These are phyloP conservation scores for Hydrochoerus hydrochaeris DNA, from an alignment of 2,113 vertebrate species.

Conservation along the genomic window DNA sequence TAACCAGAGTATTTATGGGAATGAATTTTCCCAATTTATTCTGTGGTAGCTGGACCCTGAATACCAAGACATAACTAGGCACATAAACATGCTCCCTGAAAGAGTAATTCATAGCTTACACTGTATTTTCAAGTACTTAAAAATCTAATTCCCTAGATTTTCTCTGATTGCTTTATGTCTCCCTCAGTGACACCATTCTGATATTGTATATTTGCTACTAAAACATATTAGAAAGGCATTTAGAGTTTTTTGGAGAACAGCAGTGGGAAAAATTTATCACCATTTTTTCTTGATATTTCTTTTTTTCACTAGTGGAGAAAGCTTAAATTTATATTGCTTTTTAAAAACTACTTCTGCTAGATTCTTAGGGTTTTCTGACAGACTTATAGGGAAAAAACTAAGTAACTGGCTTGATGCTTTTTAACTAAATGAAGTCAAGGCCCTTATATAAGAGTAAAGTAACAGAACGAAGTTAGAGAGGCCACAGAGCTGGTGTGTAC, in stretches of 20 bases:
- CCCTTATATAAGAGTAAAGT: not conserved
- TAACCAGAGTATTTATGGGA: not conserved
- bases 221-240: not conserved
- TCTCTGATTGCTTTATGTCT: not conserved
- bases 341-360: slow-evolving; percentile 37
- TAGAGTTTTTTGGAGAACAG: not conserved
- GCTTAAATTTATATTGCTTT: not conserved
- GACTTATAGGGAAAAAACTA: slow-evolving; percentile 44
- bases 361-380: slow-evolving; percentile 33
- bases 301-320: slow-evolving; percentile 7
- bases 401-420: slow-evolving; percentile 47
- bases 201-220: not conserved
- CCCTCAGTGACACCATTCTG: not conserved
- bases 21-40: not conserved
- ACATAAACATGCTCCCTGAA: not conserved
- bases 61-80: not conserved
- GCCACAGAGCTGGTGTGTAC: slow-evolving; percentile 10
- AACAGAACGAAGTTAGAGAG: slow-evolving; percentile 63
- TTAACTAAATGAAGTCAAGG: slow-evolving; percentile 68
- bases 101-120: too few relatives aligned
- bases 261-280: not conserved
- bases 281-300: not conserved
- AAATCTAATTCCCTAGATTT: not conserved
- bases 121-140: not conserved
- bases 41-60: not conserved